Percentiles rank a stretch among this genome's conserved stretches.
Evolutionary conservation across 2,797 vertebrate species (phyloP).

Genomic region (Adelosebastes latens): DNA sequence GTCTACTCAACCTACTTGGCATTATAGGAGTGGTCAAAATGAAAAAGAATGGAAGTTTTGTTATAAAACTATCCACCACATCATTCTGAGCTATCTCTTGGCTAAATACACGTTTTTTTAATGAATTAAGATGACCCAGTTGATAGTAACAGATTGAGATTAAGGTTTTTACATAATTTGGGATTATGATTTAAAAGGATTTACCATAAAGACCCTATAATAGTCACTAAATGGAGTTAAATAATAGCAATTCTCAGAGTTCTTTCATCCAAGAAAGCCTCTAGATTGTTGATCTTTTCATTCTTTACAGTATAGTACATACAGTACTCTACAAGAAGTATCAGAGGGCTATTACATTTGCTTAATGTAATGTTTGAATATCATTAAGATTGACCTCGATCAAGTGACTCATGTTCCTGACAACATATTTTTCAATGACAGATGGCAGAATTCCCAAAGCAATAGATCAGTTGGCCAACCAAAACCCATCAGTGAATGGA

Average conservation of each 20-base stretch:
- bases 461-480: constrained; percentile 32
- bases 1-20: constrained; percentile 1
- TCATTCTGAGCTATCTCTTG: constrained; percentile 13
- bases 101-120: constrained; percentile 40
- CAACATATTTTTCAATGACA: constrained; percentile 47
- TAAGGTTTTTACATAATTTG: constrained; percentile 67
- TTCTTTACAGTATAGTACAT: background rate
- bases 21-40: constrained; percentile 22
- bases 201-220: constrained; percentile 36
- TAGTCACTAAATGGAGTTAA: constrained; percentile 16
- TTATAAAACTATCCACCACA: background rate
- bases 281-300: background rate
- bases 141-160: constrained; percentile 73
- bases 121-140: constrained; percentile 59
- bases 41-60: background rate
- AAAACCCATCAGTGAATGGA: constrained; percentile 42
- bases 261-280: background rate
- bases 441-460: constrained; percentile 57
- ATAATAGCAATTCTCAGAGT: background rate
- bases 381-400: constrained; percentile 25
- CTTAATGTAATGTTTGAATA: constrained; percentile 14
- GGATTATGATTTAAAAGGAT: constrained; percentile 60
- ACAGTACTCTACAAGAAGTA: background rate
- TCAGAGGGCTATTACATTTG: background rate
- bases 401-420: background rate